Conservation (phyloP, 2,888 invertebrate genomes). For the Drosophila niveifrons region DNA sequence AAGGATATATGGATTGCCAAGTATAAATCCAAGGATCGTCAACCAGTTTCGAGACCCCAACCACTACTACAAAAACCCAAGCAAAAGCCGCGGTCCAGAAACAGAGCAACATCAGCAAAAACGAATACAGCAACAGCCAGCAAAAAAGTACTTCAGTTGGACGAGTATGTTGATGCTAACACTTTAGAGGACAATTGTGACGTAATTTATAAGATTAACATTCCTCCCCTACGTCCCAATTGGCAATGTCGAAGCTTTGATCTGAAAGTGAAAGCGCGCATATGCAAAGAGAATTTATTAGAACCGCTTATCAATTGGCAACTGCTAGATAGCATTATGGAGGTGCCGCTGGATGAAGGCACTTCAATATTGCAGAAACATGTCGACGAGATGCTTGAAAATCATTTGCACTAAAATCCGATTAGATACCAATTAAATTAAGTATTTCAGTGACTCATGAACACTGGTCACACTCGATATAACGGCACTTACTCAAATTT, state of each 20-base stretch:
- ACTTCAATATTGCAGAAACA: slow-evolving; percentile 4
- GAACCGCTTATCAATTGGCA: slow-evolving; percentile 32
- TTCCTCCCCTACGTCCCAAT: slow-evolving; percentile 15
- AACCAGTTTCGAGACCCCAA: slow-evolving; percentile 8
- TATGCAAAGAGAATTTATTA: slow-evolving; percentile 31
- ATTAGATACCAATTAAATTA: background rate
- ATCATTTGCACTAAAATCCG: background rate
- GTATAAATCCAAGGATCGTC: slow-evolving; percentile 1
- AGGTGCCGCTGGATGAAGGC: slow-evolving; percentile 15
- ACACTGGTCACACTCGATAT: slow-evolving; percentile 35
- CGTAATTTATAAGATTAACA: slow-evolving; percentile 14
- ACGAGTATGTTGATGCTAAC: background rate
- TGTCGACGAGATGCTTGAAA: background rate
- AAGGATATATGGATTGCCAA: slow-evolving; percentile 20
- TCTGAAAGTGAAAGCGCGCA: slow-evolving; percentile 5
- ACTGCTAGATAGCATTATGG: slow-evolving; percentile 41
- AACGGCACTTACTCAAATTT: slow-evolving; percentile 46
- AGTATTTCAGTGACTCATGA: background rate
- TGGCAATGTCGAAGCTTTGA: slow-evolving; percentile 36
- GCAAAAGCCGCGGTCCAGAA: background rate
- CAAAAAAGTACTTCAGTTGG: background rate
- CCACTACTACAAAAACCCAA: background rate
- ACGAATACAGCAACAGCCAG: background rate
- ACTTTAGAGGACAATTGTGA: slow-evolving; percentile 22
- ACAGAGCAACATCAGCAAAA: background rate